Conservation (phyloP, 2,888 invertebrate genomes). For the Torymus texanus region DNA sequence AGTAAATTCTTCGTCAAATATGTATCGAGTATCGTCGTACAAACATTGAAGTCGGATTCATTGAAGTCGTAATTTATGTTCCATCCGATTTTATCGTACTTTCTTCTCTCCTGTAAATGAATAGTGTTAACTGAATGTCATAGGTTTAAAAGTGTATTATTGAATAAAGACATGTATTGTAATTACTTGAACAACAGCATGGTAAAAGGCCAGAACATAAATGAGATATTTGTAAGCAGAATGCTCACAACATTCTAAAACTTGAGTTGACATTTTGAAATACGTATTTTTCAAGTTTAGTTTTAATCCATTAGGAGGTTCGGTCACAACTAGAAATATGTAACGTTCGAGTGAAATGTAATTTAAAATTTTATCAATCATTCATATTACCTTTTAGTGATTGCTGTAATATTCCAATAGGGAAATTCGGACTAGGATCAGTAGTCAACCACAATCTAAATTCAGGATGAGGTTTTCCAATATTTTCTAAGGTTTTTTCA, state of each 20-base stretch:
- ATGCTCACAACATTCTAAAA: conserved; percentile 85
- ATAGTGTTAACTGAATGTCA: neutral
- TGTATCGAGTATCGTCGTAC: conserved; percentile 88
- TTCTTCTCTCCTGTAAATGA: conserved; percentile 84
- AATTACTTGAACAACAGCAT: conserved; percentile 89
- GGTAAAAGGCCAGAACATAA: conserved; percentile 94
- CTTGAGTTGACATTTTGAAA: conserved; percentile 87
- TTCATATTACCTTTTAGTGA: conserved; percentile 83
- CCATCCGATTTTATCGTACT: conserved; percentile 96
- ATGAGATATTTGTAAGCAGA: conserved; percentile 87
- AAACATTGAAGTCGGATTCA: conserved; percentile 93
- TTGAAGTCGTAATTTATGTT: conserved; percentile 96
- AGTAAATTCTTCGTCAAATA: conserved; percentile 85
- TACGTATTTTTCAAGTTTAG: conserved; percentile 92
- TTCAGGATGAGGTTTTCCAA: conserved; percentile 90
- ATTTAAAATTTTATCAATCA: conserved; percentile 20
- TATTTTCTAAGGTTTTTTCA: conserved; percentile 88
- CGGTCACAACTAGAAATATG: conserved; percentile 86
- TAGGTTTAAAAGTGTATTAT: conserved; percentile 13
- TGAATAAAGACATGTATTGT: conserved; percentile 27
- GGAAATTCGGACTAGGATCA: conserved; percentile 90
- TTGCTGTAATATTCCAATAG: conserved; percentile 91
- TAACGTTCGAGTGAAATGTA: conserved; percentile 6
- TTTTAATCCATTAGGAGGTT: conserved; percentile 93
- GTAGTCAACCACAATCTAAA: conserved; percentile 96